Conservation (phyloP, 1,140 invertebrate genomes). For the Nasonia longicornis region DNA sequence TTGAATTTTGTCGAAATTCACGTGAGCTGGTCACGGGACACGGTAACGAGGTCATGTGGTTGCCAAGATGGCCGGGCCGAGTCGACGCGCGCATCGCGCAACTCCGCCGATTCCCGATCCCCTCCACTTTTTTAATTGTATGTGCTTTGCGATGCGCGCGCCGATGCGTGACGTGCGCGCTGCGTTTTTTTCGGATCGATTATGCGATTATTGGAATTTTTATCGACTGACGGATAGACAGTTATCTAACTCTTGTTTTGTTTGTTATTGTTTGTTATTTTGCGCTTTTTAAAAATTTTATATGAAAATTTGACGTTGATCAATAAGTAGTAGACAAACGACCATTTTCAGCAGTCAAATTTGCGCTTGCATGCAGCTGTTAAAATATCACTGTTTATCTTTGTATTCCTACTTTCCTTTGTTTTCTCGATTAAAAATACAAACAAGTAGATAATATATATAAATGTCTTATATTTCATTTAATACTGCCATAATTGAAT, state of each 20-base stretch:
- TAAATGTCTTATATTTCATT: too few relatives aligned
- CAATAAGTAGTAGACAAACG: too few relatives aligned
- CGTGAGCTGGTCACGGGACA: constrained; percentile 71
- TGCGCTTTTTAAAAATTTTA: not conserved
- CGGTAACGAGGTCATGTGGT: constrained; percentile 70
- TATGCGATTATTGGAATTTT: not conserved
- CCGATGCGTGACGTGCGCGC: not conserved
- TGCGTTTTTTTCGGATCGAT: not conserved
- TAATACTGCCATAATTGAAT: too few relatives aligned
- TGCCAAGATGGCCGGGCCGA: constrained; percentile 62
- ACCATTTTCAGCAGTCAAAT: too few relatives aligned
- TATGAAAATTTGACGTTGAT: not conserved
- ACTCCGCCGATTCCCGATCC: constrained; percentile 5
- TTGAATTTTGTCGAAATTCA: constrained; percentile 71
- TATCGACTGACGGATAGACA: not conserved
- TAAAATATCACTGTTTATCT: too few relatives aligned
- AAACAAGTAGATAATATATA: too few relatives aligned
- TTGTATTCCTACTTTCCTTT: too few relatives aligned
- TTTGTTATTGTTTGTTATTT: not conserved
- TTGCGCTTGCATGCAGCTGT: too few relatives aligned
- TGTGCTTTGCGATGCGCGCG: not conserved
- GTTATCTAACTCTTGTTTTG: not conserved
- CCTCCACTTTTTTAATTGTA: not conserved
- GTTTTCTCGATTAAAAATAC: too few relatives aligned
- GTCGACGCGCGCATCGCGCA: constrained; percentile 47